Evolutionary conservation across 2,113 vertebrate species (phyloP).

Genomic region (Peromyscus maniculatus): DNA sequence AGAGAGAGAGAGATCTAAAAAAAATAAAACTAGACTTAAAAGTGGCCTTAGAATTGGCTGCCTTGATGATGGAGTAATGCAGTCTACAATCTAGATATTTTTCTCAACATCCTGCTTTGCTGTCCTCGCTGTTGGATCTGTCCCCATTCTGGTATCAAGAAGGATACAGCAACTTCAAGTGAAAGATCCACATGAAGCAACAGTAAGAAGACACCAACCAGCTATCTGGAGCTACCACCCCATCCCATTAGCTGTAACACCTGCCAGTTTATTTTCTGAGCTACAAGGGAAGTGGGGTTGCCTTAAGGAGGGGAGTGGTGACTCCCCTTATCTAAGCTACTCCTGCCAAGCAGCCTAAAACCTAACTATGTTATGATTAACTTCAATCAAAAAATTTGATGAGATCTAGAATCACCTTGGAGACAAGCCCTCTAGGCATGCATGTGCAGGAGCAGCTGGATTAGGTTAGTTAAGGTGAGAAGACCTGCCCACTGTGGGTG

Average conservation of each 20-base stretch:
- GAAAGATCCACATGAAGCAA: background rate
- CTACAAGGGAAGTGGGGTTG: slow-evolving; percentile 18
- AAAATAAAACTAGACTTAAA: background rate
- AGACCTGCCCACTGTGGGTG: background rate
- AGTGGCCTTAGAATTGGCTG: background rate
- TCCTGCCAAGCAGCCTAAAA: background rate
- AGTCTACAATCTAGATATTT: background rate
- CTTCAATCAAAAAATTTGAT: no score
- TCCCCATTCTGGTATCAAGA: background rate
- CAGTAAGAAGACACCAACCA: background rate
- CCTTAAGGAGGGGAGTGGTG: background rate
- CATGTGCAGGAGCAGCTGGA: background rate
- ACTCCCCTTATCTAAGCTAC: background rate
- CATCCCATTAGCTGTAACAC: background rate
- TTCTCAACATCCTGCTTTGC: background rate
- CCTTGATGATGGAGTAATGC: background rate
- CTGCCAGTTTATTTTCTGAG: background rate
- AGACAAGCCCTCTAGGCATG: background rate
- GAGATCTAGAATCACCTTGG: background rate
- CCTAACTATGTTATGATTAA: background rate
- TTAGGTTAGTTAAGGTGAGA: no score
- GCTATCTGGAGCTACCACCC: background rate
- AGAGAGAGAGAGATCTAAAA: background rate
- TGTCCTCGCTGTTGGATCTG: background rate
- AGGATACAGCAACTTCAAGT: background rate